Conservation (phyloP, 92 coral and sea anemone species). For the Heteractis magnifica region DNA sequence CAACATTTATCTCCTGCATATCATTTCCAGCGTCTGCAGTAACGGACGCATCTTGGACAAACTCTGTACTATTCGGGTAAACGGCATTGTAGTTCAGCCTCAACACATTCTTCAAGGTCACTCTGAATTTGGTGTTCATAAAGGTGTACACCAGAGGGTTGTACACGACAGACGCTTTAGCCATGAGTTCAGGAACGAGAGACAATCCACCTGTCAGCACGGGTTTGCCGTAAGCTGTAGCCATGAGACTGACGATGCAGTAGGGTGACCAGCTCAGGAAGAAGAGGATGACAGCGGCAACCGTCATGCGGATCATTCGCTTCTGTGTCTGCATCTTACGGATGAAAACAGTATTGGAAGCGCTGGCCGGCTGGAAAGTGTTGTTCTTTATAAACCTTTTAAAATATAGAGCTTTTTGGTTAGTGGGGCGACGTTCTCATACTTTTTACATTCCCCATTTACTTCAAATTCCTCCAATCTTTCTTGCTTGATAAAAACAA, state of each 20-base stretch:
- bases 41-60: not conserved
- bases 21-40: not conserved
- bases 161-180: slow-evolving; percentile 61
- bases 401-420: too few species aligned
- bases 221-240: slow-evolving; percentile 27
- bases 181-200: slow-evolving; percentile 44
- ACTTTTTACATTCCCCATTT: too few species aligned
- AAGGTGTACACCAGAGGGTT: slow-evolving; percentile 60
- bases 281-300: slow-evolving; percentile 50
- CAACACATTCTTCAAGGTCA: slow-evolving; percentile 41
- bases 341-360: slow-evolving; percentile 8
- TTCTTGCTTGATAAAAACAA: too few species aligned
- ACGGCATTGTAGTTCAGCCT: slow-evolving; percentile 16
- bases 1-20: not conserved
- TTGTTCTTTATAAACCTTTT: slow-evolving; percentile 38
- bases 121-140: slow-evolving; percentile 56
- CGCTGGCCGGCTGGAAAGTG: slow-evolving; percentile 6
- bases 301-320: slow-evolving; percentile 43
- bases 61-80: not conserved
- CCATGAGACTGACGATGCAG: slow-evolving; percentile 49
- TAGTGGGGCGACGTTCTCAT: too few species aligned
- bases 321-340: slow-evolving; percentile 33
- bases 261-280: slow-evolving; percentile 69
- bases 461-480: too few species aligned
- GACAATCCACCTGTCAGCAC: slow-evolving; percentile 20